Base-by-base conservation (phyloP, 2,113 vertebrate genomes). In the Ictidomys tridecemlineatus region DNA sequence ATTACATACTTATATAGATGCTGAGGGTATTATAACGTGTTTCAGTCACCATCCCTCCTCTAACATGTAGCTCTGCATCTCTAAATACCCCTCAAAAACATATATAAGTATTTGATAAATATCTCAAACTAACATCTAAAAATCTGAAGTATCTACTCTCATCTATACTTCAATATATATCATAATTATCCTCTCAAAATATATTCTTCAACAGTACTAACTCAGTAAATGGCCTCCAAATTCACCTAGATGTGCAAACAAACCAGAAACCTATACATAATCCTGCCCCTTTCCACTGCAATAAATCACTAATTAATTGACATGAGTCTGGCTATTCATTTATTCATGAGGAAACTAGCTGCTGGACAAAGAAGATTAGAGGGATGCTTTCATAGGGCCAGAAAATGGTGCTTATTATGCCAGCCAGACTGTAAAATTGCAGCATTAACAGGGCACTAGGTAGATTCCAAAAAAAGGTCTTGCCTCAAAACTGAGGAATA, bases 61-160 rank as follows among this genome's bases (percentile, higher is more conserved):
- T 80, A 58, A 56, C 37, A 48, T 94, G 42, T 67, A 67, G 32
- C 18, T 79, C 45, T 80, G n/a, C 20, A 69, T 86, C 67, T 85
- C 3, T 14, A 80, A 84, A 69, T 45, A 48, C 22, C 11, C 70
- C 51, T 2, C 8, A 87, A 61, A 89, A 89, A 77, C 4, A 14
- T 45, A 37, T 32, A 37, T 48, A 58, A 78, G 45, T 61, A 93
- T 58, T 61, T 93, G 2, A 53, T 78, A 65, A 53, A 32, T 39
- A 80, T 26, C 67, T 96, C 56, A 93, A 67, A 65, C 79, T 85
- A 74, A 93, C 90, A 42, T 74, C 5, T 74, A 74, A 91, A 87
- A 67, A 16, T 63, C 16, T 79, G 32, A 76, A 76, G 14, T 89
- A n/a, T 73, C 48, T 73, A 73, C 20, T 73, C 45, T 77, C 32